A percentile compares a stretch with the other conserved stretches of the same genome.
These are phyloP conservation scores for Hystrix cristata DNA, from an alignment of 2,113 vertebrate species.

Conservation along the genomic window DNA sequence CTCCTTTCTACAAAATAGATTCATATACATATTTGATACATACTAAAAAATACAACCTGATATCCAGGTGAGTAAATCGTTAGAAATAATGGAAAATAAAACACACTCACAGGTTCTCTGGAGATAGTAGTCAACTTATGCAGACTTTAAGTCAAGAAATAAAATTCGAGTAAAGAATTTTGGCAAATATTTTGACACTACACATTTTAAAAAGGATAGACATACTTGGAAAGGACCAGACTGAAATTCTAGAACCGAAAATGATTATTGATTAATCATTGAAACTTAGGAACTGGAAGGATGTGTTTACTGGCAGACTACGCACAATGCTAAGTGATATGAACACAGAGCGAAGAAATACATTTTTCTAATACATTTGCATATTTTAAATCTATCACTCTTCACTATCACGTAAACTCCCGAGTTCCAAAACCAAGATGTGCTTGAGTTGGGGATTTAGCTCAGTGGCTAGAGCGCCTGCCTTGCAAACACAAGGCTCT, in stretches of 20 bases:
- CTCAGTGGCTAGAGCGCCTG: too few relatives aligned
- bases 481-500: too few relatives aligned
- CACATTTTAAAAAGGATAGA: neutral
- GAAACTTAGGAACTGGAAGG: neutral
- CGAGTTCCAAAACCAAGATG: neutral
- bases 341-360: neutral
- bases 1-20: neutral
- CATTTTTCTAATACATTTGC: neutral
- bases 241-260: neutral
- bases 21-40: neutral
- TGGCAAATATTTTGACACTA: neutral
- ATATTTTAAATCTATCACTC: neutral
- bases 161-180: slow-evolving; percentile 21
- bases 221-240: neutral
- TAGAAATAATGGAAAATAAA: slow-evolving; percentile 33
- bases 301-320: neutral
- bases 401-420: neutral
- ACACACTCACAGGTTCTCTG: neutral
- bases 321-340: neutral
- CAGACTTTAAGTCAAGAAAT: neutral
- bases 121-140: neutral
- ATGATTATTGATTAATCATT: neutral
- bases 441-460: too few relatives aligned
- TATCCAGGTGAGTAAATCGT: neutral
- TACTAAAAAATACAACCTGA: neutral